These are phyloP conservation scores for Drosophila azteca DNA, from an alignment of 1,140 invertebrate species.

Conservation along the genomic window DNA sequence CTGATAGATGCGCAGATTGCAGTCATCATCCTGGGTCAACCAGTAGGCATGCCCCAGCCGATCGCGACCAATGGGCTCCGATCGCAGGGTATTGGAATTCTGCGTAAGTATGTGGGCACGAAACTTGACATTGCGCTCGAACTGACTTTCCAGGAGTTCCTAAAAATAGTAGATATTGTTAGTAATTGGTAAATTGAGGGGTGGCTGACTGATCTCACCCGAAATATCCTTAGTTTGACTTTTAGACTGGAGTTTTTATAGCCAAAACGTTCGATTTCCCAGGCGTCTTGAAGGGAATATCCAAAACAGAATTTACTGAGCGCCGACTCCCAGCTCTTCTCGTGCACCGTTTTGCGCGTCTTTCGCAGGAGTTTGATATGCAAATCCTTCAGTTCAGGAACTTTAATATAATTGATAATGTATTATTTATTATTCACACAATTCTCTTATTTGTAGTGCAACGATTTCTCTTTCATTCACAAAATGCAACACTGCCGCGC, in stretches of 20 bases:
- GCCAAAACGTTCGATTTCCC: slow-evolving; percentile 98
- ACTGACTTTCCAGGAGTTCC: slow-evolving; percentile 96
- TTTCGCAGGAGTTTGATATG: slow-evolving; percentile 95
- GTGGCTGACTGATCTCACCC: slow-evolving; percentile 84
- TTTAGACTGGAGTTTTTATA: slow-evolving; percentile 95
- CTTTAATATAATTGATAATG: slow-evolving; percentile 85
- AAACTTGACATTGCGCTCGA: slow-evolving; percentile 97
- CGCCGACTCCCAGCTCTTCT: slow-evolving; percentile 95
- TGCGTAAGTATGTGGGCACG: slow-evolving; percentile 95
- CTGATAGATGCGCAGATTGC: slow-evolving; percentile 95
- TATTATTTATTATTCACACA: slow-evolving; percentile 48
- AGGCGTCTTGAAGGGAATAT: slow-evolving; percentile 94
- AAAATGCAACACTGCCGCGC: no score
- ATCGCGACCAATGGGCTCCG: slow-evolving; percentile 95
- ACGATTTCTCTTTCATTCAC: no score
- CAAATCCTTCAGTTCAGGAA: slow-evolving; percentile 91
- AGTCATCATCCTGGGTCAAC: slow-evolving; percentile 94
- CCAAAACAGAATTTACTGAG: slow-evolving; percentile 96
- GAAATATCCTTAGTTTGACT: slow-evolving; percentile 94
- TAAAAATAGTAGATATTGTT: slow-evolving; percentile 83
- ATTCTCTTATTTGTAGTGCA: no score
- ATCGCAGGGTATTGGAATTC: slow-evolving; percentile 90
- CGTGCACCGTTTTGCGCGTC: slow-evolving; percentile 91
- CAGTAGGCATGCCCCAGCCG: slow-evolving; percentile 95
- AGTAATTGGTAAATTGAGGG: background rate